Evolutionary conservation across 2,797 vertebrate genomes (phyloP), one percentile per base, ranked within the genome.

Genomic region (Pipistrellus pygmaeus): DNA sequence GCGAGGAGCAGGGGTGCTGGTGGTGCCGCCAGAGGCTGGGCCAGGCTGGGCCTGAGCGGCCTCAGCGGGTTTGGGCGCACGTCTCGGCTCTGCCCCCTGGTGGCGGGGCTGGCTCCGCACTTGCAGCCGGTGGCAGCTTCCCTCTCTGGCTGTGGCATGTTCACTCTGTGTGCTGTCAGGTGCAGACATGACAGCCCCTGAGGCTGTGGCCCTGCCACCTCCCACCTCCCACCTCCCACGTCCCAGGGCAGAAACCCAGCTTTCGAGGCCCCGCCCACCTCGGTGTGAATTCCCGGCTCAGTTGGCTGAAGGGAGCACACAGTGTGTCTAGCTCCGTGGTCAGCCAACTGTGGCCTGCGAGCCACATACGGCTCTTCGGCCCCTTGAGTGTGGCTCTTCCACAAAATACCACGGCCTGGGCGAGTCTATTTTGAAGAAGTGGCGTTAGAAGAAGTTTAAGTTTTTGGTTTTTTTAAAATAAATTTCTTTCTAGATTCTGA

Each of bases 51-150:
- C 80, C 64, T 10, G 62, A 15, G 4, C 0, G 44, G 13, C 38
- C 68, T 75, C 17, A 1, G 30, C 64, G 60, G 48, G 7, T 20
- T 46, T 2, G 53, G 38, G 17, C 60, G 81, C 9, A 0, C 0
- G 38, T 57, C 94, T 85, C 85, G 4, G 85, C 77, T 69, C 92
- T 93, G 85, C 82, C 88, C 91, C 30, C 92, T 96, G 13, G 90
- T 82, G 82, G 85, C 57, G 0, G 69, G 93, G 62, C 76, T 80
- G 51, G 44, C 84, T 85, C 8, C 48, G 41, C 27, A 1, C 25
- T 4, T 35, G 46, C 23, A 8, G 8, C 1, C 4, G 23, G 32
- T 60, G 57, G 57, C 5, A 0, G 62, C 35, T 23, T 8, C 4
- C 38, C 18, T 71, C 38, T 11, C 8, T 1, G 1, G 44, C 44